These are phyloP conservation scores for Anolis apletophallus DNA, from an alignment of 2,797 vertebrate genomes.

Conservation along the genomic window DNA sequence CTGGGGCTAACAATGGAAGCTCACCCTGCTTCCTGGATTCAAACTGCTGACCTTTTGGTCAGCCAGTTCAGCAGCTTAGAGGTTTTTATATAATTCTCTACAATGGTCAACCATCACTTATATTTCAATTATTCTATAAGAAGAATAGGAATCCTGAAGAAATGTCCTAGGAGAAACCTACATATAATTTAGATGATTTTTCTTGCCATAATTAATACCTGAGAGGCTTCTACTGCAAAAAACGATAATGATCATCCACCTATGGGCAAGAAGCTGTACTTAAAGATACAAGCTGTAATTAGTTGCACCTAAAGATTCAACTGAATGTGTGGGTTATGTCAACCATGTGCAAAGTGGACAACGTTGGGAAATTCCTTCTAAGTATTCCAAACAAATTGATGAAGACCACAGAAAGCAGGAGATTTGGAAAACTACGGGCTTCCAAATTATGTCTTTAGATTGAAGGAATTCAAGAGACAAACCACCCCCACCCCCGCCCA, in stretches of 20 bases:
- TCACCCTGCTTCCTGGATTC: too few relatives aligned
- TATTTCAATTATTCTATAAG: conserved; percentile 32
- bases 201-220: background rate
- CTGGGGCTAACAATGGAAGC: too few relatives aligned
- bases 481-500: conserved; percentile 25
- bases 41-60: too few relatives aligned
- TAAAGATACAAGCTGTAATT: background rate
- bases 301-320: background rate
- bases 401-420: background rate
- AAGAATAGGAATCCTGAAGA: conserved; percentile 27
- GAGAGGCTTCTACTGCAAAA: background rate
- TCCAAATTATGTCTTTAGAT: conserved; percentile 26
- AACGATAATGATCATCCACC: background rate
- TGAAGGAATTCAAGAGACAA: conserved; percentile 30
- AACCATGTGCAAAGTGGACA: background rate
- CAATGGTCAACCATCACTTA: conserved; percentile 39
- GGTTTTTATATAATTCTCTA: background rate
- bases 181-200: background rate
- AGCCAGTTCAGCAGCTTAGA: too few relatives aligned
- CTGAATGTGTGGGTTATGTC: background rate
- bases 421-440: conserved; percentile 32
- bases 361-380: background rate
- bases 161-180: conserved; percentile 45
- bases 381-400: background rate
- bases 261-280: background rate